Conservation (phyloP, 2,797 vertebrate species). For the Pangasius macronema region DNA sequence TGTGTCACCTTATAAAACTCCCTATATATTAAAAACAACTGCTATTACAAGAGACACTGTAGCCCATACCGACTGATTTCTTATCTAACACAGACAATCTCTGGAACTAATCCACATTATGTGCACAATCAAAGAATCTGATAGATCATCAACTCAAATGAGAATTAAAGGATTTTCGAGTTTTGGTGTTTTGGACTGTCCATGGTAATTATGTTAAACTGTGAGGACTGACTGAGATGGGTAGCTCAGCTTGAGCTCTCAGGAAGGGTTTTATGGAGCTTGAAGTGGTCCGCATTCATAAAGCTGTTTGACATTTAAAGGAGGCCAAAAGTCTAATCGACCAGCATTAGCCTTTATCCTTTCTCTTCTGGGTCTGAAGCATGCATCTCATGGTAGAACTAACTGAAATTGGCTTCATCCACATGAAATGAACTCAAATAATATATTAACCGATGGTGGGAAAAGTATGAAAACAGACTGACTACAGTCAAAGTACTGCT, state of each 20-base stretch:
- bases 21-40: background rate
- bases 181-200: conserved; percentile 12
- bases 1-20: too few relatives aligned
- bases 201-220: conserved; percentile 21
- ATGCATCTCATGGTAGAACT: conserved; percentile 28
- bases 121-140: conserved; percentile 7
- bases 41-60: background rate
- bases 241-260: conserved; percentile 28
- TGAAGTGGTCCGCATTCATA: conserved; percentile 37
- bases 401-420: conserved; percentile 38
- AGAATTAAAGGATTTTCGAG: background rate
- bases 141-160: conserved; percentile 24
- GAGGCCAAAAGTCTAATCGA: conserved; percentile 45
- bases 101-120: conserved; percentile 10
- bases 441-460: background rate
- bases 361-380: conserved; percentile 34
- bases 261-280: conserved; percentile 38
- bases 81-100: conserved; percentile 19
- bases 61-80: conserved; percentile 15
- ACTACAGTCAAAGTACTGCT: background rate
- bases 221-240: conserved; percentile 1
- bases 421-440: background rate
- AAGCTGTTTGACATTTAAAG: conserved; percentile 46
- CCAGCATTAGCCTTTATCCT: conserved; percentile 35
- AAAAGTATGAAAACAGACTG: too few relatives aligned